Evolutionary conservation across 2,113 vertebrate genomes (phyloP), one percentile per base, ranked within the genome.

Genomic region (Rutilus rutilus): DNA sequence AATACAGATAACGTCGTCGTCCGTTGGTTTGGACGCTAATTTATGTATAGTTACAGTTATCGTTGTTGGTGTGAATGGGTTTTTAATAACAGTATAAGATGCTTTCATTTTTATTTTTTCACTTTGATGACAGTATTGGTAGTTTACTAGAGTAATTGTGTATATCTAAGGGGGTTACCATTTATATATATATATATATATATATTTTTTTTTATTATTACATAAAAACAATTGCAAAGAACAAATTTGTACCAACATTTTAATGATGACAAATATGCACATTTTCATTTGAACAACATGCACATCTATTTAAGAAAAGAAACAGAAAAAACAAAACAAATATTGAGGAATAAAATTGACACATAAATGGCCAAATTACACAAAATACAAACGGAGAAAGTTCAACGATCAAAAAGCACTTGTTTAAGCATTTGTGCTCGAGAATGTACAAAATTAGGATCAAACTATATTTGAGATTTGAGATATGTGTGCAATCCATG

Each of bases 221-320:
- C n/a, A 64, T 64, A 45, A 42, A 64, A 64, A 30, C 12, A 62
- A 79, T 17, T 8, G 9, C 33, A 81, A 80, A 80, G 59, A 64
- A 17, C 59, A 65, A 45, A 5, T 1, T 85, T 36, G 74, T 54
- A 54, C 25, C 15, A 76, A 76, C 59, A 76, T 64, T 76, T 87
- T 85, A 85, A 85, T 82, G 50, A 81, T 84, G 64, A 79, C 67
- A 87, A 78, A 79, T 84, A 71, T 65, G 60, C 76, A 84, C 65
- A 62, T 50, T 74, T 71, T 42, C 27, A 75, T 19, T 25, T 65
- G 67, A 64, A 73, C 12, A 64, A 64, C 75, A 74, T 84, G 86
- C 45, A 87, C 12, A 62, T 60, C 57, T 15, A 54, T 60, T 79
- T 50, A 25, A 52, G 60, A 3, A 52, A 65, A 42, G 8, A 79